phyloP scores from a whole-genome alignment of 2,113 vertebrate species.

The Zosterops japonicus region DNA sequence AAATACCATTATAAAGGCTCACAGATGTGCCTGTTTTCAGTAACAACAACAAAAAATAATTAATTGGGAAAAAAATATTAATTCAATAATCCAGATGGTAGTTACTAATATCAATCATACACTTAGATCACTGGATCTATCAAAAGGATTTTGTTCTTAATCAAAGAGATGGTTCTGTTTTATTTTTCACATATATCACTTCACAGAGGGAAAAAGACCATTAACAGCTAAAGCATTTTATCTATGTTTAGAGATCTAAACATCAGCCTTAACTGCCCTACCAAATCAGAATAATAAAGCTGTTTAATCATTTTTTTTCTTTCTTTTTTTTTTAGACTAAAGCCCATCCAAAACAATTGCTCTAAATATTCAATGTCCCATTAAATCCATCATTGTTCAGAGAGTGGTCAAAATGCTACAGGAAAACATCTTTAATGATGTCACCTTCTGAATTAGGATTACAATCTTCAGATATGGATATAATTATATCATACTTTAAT shows the following conservation, averaged over 20 bases:
- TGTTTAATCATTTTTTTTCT: neutral
- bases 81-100: neutral
- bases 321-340: neutral
- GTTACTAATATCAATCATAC: neutral
- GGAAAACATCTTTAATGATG: neutral
- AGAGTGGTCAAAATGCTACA: neutral
- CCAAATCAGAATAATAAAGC: neutral
- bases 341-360: neutral
- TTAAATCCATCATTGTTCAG: neutral
- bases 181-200: neutral
- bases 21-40: neutral
- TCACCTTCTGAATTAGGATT: neutral
- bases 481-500: neutral
- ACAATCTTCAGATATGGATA: neutral
- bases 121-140: neutral
- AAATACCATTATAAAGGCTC: neutral
- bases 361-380: neutral
- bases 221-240: neutral
- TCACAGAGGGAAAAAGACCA: neutral
- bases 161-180: neutral
- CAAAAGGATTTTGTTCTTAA: constrained; percentile 4
- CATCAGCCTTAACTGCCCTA: neutral
- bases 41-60: neutral
- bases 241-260: neutral
- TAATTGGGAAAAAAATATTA: neutral